Conservation (phyloP, 2,888 invertebrate genomes). For the Athalia cordata region DNA sequence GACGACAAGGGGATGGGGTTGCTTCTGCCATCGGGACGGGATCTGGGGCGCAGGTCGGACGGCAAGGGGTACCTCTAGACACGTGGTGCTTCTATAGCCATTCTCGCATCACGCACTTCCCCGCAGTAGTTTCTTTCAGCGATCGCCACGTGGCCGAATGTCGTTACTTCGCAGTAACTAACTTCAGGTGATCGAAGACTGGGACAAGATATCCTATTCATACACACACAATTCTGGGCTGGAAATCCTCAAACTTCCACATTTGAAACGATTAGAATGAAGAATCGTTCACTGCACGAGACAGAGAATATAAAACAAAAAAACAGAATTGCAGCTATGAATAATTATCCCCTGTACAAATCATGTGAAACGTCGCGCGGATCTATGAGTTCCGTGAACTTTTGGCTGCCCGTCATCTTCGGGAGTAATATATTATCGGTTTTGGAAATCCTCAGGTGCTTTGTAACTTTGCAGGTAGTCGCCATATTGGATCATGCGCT, state of each 20-base stretch:
- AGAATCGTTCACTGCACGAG: no score
- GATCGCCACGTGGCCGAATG: constrained; percentile 1
- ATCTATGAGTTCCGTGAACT: no score
- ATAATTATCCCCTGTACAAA: no score
- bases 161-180: no score
- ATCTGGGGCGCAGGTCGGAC: not conserved
- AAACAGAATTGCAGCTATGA: no score
- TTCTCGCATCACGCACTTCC: not conserved
- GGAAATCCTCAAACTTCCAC: no score
- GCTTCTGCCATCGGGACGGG: not conserved
- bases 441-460: constrained; percentile 49
- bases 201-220: no score
- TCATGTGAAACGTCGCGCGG: no score
- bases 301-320: no score
- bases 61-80: not conserved
- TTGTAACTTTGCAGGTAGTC: constrained; percentile 49
- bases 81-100: constrained; percentile 11
- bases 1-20: not conserved
- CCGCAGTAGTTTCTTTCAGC: not conserved
- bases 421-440: not conserved
- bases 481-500: constrained; percentile 68
- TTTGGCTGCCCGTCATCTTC: not conserved
- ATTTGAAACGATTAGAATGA: no score
- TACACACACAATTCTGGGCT: no score
- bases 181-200: no score